Percentiles rank a stretch among this genome's conserved stretches.
Evolutionary conservation across 2,113 vertebrate genomes (phyloP).

Genomic region (Theristicus caerulescens): DNA sequence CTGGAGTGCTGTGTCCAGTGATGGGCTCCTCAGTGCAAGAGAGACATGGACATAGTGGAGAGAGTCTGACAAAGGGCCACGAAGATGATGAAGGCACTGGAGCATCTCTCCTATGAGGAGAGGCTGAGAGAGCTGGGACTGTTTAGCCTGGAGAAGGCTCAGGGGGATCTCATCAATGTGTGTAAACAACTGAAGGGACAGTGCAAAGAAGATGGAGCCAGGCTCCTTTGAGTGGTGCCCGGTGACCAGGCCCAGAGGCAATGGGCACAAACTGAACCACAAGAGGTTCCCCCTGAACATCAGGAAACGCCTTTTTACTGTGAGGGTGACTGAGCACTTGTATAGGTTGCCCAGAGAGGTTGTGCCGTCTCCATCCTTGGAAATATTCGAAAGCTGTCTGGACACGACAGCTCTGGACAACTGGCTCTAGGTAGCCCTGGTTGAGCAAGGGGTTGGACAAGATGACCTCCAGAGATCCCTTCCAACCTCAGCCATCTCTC

Average conservation of each 20-base stretch:
- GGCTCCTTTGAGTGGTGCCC: neutral
- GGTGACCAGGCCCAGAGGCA: neutral
- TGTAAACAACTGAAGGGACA: neutral
- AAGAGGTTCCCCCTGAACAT: neutral
- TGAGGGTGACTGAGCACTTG: neutral
- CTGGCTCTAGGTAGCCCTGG: too few species aligned
- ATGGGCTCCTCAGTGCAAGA: neutral
- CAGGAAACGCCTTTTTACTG: neutral
- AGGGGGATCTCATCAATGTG: neutral
- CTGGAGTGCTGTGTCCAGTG: neutral
- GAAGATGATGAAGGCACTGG: neutral
- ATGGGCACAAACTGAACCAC: neutral
- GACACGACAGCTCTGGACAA: too few species aligned
- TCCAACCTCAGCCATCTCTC: neutral
- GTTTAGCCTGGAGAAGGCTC: neutral
- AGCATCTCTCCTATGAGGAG: neutral
- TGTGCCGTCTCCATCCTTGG: neutral
- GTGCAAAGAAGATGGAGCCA: neutral
- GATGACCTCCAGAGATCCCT: neutral
- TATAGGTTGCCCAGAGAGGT: neutral
- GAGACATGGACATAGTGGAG: neutral
- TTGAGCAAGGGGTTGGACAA: too few species aligned
- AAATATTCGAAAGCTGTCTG: neutral
- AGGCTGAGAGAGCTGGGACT: neutral
- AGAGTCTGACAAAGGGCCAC: neutral